Base-by-base conservation (phyloP, 2,888 invertebrate species). In the Eristalis tenax region DNA sequence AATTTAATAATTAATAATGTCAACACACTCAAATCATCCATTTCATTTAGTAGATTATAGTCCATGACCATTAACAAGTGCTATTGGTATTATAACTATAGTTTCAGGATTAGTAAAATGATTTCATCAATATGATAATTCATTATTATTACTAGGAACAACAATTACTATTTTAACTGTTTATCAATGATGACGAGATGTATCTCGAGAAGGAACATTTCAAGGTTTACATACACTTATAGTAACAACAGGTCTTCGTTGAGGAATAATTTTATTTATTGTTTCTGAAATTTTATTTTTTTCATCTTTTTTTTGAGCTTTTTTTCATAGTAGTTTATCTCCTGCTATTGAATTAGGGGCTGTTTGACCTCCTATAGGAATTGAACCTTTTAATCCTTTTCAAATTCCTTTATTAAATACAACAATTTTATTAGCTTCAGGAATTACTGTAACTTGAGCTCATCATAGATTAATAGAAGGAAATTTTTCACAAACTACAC, bases 211-310 rank as follows among this genome's bases (percentile, higher is more conserved):
- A 94, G 94, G 95, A 89, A 95, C 95, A 0, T 94, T 94, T 77
- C 95, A 96, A 94, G 96, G 96, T 1, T 91, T 94, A 75, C 96
- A 96, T 90, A 95, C 95, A 0, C 92, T 93, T 28, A 90, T 92
- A 90, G 95, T 96, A 1, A 92, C 93, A 11, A 93, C 93, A 91
- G 95, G 95, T 1, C 90, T 96, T 91, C 95, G 95, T 83, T 94
- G 95, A 94, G 96, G 96, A 89, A 96, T 96, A 95, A 95, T 96
- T 91, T 91, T 96, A 93, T 96, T 96, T 94, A 96, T 96, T 95
- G 91, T 95, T 6, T 96, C 96, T 66, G 96, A 96, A 95, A 92
- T 96, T 89, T 93, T 95, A 89, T 95, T 94, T 91, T 95, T 95
- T 90, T 90, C 94, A 70, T 93, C 94, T n/a, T 95, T 95, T 91